These are phyloP conservation scores for Dissostichus mawsoni DNA, from an alignment of 2,113 vertebrate genomes.

Conservation along the genomic window DNA sequence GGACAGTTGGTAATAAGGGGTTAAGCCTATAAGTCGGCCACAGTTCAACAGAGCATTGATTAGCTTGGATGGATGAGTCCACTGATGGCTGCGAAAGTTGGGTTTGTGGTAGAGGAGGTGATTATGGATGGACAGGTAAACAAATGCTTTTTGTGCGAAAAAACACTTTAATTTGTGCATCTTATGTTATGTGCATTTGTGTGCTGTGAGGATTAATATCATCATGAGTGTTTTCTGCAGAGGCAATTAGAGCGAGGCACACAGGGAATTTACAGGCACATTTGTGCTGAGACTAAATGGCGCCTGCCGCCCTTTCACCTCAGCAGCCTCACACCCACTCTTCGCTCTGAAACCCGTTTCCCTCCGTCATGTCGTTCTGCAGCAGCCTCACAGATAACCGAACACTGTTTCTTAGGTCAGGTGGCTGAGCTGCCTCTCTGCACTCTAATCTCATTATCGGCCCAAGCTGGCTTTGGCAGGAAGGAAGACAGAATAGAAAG, in stretches of 20 bases:
- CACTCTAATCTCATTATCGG: slow-evolving; percentile 82
- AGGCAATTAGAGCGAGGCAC: slow-evolving; percentile 9
- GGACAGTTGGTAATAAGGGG: slow-evolving; percentile 58
- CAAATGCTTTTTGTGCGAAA: not conserved
- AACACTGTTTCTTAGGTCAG: slow-evolving; percentile 73
- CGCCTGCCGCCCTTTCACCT: slow-evolving; percentile 51
- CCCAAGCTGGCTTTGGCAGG: slow-evolving; percentile 77
- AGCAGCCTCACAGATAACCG: slow-evolving; percentile 62
- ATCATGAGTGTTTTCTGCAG: not conserved
- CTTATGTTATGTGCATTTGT: not conserved
- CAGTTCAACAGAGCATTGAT: slow-evolving; percentile 67
- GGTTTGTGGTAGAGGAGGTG: slow-evolving; percentile 27
- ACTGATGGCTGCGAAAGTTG: slow-evolving; percentile 41
- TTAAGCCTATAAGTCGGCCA: slow-evolving; percentile 73
- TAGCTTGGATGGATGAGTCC: slow-evolving; percentile 60
- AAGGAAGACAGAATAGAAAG: slow-evolving; percentile 60
- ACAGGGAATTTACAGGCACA: slow-evolving; percentile 8
- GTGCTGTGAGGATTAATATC: not conserved
- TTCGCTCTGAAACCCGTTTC: slow-evolving; percentile 11
- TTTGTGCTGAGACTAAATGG: slow-evolving; percentile 21
- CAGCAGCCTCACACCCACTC: slow-evolving; percentile 27
- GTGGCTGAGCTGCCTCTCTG: slow-evolving; percentile 79
- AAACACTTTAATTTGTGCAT: not conserved
- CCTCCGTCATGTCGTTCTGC: slow-evolving; percentile 40
- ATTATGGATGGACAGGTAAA: slow-evolving; percentile 24